A percentile compares a stretch with the other conserved stretches of the same genome.
Conservation (phyloP, 2,888 invertebrate genomes). For the Tenthredo amoena region DNA sequence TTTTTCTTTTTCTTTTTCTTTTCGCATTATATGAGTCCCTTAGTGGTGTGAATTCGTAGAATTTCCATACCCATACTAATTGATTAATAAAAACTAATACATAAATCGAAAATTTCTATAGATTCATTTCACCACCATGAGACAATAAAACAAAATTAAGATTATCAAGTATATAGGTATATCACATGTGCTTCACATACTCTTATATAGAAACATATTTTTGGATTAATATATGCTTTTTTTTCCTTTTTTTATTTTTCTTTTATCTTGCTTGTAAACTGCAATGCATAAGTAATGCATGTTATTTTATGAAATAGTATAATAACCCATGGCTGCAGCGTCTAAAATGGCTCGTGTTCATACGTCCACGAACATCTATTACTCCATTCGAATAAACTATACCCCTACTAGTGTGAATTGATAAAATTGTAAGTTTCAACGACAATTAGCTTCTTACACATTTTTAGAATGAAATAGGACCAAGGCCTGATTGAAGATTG, state of each 20-base stretch:
- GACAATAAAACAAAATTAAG: conserved; percentile 31
- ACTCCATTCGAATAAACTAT: not conserved
- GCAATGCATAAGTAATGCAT: conserved; percentile 5
- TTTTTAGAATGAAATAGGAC: not conserved
- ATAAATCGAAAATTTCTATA: not conserved
- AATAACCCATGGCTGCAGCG: not conserved
- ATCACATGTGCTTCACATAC: conserved; percentile 47
- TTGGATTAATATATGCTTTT: conserved; percentile 8
- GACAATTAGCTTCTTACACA: not conserved
- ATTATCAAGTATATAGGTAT: conserved; percentile 39
- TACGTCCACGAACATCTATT: not conserved
- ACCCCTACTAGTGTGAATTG: not conserved
- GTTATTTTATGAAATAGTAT: conserved; percentile 15
- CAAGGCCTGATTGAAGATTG: not conserved
- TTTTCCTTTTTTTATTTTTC: not conserved
- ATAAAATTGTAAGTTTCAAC: not conserved
- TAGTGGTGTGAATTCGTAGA: not conserved
- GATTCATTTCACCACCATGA: not conserved
- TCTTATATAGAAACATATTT: conserved; percentile 38
- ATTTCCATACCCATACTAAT: conserved; percentile 24
- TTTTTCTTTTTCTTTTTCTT: not conserved
- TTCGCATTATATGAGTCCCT: not conserved
- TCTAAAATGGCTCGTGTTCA: not conserved
- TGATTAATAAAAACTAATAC: conserved; percentile 25
- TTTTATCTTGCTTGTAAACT: not conserved